Evolutionary conservation across 1,140 invertebrate genomes (phyloP).

Genomic region (Brachionus rubens): DNA sequence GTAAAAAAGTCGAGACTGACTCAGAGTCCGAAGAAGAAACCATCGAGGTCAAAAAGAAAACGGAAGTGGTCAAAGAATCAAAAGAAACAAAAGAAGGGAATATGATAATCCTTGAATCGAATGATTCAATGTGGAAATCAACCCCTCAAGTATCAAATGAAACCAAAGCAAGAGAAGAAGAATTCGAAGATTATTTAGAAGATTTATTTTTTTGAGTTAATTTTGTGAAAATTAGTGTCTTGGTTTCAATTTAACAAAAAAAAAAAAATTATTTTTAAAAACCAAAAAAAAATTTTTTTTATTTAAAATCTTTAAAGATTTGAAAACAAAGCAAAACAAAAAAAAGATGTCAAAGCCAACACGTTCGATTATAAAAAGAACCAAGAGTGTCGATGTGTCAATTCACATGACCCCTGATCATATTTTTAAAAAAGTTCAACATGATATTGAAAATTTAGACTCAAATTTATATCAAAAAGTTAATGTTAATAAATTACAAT

Average conservation of each 20-base stretch:
- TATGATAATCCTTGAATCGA: conserved; percentile 25
- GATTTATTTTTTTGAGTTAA: conserved; percentile 45
- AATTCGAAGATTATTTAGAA: conserved; percentile 42
- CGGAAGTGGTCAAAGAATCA: neutral
- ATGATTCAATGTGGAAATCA: conserved; percentile 45
- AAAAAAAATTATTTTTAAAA: neutral
- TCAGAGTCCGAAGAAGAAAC: neutral
- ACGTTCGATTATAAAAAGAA: no score
- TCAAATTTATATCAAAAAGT: no score
- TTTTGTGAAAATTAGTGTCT: no score
- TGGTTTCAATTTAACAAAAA: neutral
- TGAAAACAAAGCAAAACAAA: no score
- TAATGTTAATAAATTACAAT: no score
- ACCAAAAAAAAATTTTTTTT: neutral
- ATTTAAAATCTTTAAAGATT: no score
- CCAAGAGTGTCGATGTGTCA: no score
- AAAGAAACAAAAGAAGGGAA: neutral
- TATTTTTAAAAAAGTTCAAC: no score
- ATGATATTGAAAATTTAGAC: no score
- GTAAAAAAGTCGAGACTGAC: neutral
- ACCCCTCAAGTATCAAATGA: neutral
- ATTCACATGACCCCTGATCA: no score
- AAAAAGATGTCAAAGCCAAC: no score
- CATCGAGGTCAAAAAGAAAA: conserved; percentile 16
- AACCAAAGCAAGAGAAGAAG: conserved; percentile 34